Evolutionary conservation across 2,797 vertebrate species (phyloP).

Genomic region (Spinus pinus): DNA sequence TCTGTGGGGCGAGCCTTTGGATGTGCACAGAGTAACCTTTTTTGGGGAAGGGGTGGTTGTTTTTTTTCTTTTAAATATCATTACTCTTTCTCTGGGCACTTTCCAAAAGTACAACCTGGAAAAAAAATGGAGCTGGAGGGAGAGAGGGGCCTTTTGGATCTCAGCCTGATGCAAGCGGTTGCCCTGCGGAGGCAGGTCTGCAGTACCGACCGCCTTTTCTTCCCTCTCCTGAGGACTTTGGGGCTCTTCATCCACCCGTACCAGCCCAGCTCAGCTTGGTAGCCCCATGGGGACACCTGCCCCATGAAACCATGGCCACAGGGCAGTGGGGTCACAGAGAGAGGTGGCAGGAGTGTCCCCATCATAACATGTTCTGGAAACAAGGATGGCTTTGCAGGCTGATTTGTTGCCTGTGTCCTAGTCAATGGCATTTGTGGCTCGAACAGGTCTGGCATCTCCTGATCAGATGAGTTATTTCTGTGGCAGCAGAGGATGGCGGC

Average conservation of each 20-base stretch:
- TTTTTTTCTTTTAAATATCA: background rate
- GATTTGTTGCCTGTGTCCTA: background rate
- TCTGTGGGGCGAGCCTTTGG: constrained; percentile 47
- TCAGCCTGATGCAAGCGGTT: background rate
- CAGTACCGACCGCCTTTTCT: accelerated
- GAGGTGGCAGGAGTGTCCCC: background rate
- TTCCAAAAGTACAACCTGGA: constrained; percentile 49
- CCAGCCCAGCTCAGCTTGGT: background rate
- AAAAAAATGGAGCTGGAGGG: background rate
- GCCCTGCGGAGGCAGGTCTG: background rate
- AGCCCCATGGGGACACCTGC: background rate
- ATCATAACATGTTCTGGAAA: background rate
- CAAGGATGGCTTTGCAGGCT: background rate
- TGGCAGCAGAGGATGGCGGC: background rate
- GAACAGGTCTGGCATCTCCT: background rate
- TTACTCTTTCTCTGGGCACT: constrained; percentile 20
- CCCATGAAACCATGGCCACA: background rate
- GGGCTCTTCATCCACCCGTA: accelerated
- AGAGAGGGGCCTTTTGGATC: background rate
- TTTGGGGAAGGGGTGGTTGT: background rate
- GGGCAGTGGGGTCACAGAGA: background rate
- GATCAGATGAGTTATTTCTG: background rate
- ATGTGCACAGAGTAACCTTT: constrained; percentile 21
- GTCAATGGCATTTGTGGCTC: background rate
- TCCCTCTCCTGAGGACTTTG: background rate